Evolutionary conservation across 2,888 invertebrate genomes (phyloP).

Genomic region (Drosophila picticornis): DNA sequence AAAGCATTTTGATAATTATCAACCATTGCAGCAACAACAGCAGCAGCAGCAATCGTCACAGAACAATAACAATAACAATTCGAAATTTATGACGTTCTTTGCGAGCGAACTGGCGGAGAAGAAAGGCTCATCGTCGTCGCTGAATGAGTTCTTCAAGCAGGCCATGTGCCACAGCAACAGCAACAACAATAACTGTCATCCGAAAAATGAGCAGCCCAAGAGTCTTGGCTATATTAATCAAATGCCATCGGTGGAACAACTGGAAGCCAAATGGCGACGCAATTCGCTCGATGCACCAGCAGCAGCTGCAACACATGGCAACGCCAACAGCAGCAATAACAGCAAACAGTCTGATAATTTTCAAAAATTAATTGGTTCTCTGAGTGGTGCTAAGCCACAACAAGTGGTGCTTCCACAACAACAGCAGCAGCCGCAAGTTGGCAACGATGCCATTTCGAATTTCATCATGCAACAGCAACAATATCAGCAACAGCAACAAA

Average conservation of each 20-base stretch:
- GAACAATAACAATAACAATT: slow-evolving; percentile 51
- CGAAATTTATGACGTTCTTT: slow-evolving; percentile 72
- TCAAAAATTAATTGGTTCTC: slow-evolving; percentile 79
- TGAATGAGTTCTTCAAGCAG: slow-evolving; percentile 83
- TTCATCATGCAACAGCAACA: slow-evolving; percentile 83
- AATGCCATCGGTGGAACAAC: slow-evolving; percentile 82
- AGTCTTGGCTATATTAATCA: slow-evolving; percentile 57
- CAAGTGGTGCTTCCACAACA: slow-evolving; percentile 25
- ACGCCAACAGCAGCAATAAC: slow-evolving; percentile 47
- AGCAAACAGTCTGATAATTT: slow-evolving; percentile 76
- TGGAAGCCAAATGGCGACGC: slow-evolving; percentile 83
- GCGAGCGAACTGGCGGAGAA: slow-evolving; percentile 56
- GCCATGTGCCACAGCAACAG: slow-evolving; percentile 56
- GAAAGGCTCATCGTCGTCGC: slow-evolving; percentile 73
- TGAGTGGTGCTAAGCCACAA: slow-evolving; percentile 54
- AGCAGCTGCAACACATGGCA: slow-evolving; percentile 20
- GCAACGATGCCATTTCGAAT: slow-evolving; percentile 79
- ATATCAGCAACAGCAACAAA: slow-evolving; percentile 80
- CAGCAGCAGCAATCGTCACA: slow-evolving; percentile 11
- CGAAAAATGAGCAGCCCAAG: slow-evolving; percentile 58
- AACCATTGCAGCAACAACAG: slow-evolving; percentile 1
- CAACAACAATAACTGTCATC: slow-evolving; percentile 23
- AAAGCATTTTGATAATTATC: slow-evolving; percentile 26
- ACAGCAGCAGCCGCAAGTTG: slow-evolving; percentile 28
- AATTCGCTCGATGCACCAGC: slow-evolving; percentile 58